phyloP scores from a whole-genome alignment of 1,140 invertebrate species.

The Rhagoletis zephyria region DNA sequence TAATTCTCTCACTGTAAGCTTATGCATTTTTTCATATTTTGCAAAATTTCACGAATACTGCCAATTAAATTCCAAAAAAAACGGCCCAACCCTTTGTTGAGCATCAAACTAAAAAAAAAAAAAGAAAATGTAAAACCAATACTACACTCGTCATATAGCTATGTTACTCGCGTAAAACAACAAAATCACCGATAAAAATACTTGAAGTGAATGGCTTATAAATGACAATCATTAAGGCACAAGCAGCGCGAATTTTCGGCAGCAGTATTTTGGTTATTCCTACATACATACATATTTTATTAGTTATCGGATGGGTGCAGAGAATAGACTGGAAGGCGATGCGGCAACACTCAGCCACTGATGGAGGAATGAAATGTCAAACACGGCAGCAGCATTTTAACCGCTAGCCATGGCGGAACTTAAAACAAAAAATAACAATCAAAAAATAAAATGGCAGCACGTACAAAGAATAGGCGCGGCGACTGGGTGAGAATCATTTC shows the following conservation, averaged over 20 bases:
- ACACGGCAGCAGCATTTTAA: not conserved
- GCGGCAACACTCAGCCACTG: not conserved
- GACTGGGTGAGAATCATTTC: slow-evolving; percentile 11
- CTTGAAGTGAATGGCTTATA: not conserved
- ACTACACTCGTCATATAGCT: too few species aligned
- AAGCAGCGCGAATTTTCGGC: not conserved
- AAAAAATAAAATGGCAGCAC: not conserved
- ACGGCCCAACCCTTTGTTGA: not conserved
- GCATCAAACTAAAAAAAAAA: not conserved
- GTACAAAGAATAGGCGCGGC: not conserved
- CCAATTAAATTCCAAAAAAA: not conserved
- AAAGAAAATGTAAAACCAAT: not conserved
- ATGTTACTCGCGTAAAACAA: not conserved
- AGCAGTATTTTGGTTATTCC: not conserved
- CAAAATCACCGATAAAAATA: not conserved
- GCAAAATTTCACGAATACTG: not conserved
- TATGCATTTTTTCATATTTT: not conserved
- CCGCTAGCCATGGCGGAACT: not conserved
- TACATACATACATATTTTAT: not conserved
- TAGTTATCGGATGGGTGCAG: not conserved
- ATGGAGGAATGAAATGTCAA: not conserved
- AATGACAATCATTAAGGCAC: not conserved
- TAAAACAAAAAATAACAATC: not conserved
- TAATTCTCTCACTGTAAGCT: too few species aligned
- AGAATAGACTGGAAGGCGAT: not conserved